Percentiles rank a stretch among this genome's conserved stretches.
Evolutionary conservation across 1,140 invertebrate species (phyloP).

Genomic region (Polyergus mexicanus): DNA sequence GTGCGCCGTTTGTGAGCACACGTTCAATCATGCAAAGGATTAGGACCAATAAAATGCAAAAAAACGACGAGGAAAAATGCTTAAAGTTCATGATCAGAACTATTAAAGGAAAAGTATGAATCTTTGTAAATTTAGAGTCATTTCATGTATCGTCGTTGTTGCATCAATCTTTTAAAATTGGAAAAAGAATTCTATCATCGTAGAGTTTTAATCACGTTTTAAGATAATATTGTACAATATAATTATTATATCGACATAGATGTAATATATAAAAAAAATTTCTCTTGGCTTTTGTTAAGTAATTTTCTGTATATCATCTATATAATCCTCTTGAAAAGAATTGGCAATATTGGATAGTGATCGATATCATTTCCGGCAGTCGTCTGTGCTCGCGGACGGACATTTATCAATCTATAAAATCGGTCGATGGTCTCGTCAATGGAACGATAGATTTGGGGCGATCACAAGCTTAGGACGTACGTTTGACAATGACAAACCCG

Average conservation of each 20-base stretch:
- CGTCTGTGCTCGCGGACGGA: constrained; percentile 4
- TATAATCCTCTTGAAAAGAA: neutral
- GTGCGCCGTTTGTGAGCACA: neutral
- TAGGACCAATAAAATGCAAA: neutral
- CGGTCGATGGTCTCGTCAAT: constrained; percentile 35
- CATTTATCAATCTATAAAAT: constrained; percentile 55
- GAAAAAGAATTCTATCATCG: neutral
- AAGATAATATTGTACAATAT: neutral
- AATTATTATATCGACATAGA: neutral
- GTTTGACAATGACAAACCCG: constrained; percentile 55
- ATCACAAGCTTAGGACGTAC: constrained; percentile 45
- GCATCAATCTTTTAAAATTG: neutral
- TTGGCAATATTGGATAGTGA: neutral
- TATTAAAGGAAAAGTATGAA: neutral
- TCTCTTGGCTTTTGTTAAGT: neutral
- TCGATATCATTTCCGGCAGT: constrained; percentile 31
- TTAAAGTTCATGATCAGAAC: neutral
- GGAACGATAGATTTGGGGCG: constrained; percentile 40
- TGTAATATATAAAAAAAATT: neutral
- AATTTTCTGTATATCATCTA: neutral
- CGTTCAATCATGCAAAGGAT: neutral
- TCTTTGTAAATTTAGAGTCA: neutral
- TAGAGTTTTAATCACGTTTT: neutral
- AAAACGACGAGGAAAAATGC: neutral
- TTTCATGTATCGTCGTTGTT: no score